phyloP scores from a whole-genome alignment of 23 tunicate species.

The Halocynthia roretzi region DNA sequence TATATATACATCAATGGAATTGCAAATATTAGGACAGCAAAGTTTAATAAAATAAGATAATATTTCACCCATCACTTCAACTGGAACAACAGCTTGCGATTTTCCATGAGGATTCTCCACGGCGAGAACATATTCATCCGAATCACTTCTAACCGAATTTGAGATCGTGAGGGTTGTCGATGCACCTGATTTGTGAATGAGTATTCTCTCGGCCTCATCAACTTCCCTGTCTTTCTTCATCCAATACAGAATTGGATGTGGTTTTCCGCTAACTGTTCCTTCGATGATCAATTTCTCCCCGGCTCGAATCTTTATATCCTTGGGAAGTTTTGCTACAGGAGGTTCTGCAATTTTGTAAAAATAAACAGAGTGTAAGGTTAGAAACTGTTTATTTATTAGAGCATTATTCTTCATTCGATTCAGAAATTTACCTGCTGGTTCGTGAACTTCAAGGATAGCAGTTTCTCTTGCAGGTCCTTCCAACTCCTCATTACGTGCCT shows the following conservation, averaged over 20 bases:
- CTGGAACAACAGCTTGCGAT: conserved; percentile 43
- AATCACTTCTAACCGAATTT: conserved; percentile 57
- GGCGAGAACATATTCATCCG: conserved; percentile 61
- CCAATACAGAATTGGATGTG: conserved; percentile 46
- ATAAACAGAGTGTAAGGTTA: not conserved
- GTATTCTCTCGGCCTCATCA: conserved; percentile 38
- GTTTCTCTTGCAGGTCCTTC: conserved; percentile 32
- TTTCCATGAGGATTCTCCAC: conserved; percentile 64
- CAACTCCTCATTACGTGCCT: conserved; percentile 67
- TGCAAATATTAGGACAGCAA: too few relatives aligned
- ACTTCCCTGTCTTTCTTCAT: conserved; percentile 61
- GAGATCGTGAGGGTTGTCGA: conserved; percentile 33
- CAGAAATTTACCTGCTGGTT: conserved; percentile 18
- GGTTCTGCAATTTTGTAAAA: conserved; percentile 4
- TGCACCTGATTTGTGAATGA: conserved; percentile 44
- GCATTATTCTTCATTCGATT: not conserved
- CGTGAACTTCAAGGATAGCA: conserved; percentile 14
- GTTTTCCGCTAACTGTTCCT: conserved; percentile 52
- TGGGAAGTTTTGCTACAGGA: conserved; percentile 14
- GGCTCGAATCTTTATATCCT: conserved; percentile 21
- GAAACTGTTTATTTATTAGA: not conserved
- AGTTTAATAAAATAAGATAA: not conserved
- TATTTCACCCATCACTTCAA: conserved; percentile 72
- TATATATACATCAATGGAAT: too few relatives aligned
- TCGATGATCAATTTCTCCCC: conserved; percentile 71